Evolutionary conservation across 2,113 vertebrate genomes (phyloP).

Genomic region (Vimba vimba): DNA sequence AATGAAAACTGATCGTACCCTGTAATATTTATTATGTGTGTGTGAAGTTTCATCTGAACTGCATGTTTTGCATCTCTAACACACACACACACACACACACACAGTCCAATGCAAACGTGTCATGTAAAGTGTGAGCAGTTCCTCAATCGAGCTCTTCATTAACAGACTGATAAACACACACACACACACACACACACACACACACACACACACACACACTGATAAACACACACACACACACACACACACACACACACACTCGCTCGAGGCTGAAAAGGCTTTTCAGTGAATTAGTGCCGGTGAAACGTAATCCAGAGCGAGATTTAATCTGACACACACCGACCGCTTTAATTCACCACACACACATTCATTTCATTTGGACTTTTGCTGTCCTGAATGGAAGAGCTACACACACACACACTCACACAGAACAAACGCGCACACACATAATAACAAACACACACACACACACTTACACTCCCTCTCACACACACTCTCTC

Average conservation of each 20-base stretch:
- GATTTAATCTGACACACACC: slow-evolving; percentile 15
- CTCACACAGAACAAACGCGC: no score
- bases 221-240: not conserved
- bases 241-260: not conserved
- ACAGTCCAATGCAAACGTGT: no score
- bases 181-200: not conserved
- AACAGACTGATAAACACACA: not conserved
- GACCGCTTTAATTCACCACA: not conserved
- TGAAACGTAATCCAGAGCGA: not conserved
- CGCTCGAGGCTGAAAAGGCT: not conserved
- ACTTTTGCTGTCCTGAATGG: not conserved
- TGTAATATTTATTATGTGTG: no score
- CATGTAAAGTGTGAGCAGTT: not conserved
- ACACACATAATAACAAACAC: no score
- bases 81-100: no score
- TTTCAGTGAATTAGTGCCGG: not conserved
- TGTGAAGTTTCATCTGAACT: no score
- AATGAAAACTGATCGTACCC: no score
- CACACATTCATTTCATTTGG: not conserved
- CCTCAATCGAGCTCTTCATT: not conserved
- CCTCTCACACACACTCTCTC: no score
- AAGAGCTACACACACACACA: not conserved
- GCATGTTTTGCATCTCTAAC: no score
- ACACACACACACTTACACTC: no score
- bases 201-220: not conserved